Base-by-base conservation (phyloP, 2,888 invertebrate genomes). In the Lumbricus terrestris region DNA sequence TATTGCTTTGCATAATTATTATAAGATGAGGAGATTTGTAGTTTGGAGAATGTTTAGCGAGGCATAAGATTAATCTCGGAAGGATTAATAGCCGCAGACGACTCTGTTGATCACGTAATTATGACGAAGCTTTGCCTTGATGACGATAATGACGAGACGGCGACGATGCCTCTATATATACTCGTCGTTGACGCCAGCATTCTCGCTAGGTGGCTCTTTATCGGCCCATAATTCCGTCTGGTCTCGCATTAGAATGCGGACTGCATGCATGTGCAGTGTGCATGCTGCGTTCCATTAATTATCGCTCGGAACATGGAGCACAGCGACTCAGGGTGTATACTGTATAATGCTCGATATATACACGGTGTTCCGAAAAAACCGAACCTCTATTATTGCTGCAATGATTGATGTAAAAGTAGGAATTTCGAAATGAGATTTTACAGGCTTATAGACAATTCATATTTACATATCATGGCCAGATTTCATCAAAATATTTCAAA, bases 1-100 rank as follows among this genome's bases (percentile, higher is more conserved):
- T n/a, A 69, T 47, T 47, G n/a, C 29, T 69, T 23, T 69, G 69
- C 16, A 69, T 69, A n/a, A n/a, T n/a, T n/a, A 69, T 69, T n/a
- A n/a, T n/a, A n/a, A n/a, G 69, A 69, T 69, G 69, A n/a, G 69
- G 69, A 69, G 69, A n/a, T 69, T 69, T 69, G 69, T 69, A 69
- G n/a, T 69, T 47, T 69, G n/a, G 69, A n/a, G 69, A n/a, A 69
- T 69, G 69, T 69, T 69, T 69, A 69, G 69, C 69, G 69, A 69
- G 69, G 69, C 69, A 69, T 69, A 69, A 69, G 69, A 69, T 69
- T 69, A 69, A 69, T 69, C 69, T 69, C n/a, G n/a, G 29, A 69
- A 29, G 69, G 69, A 69, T 69, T 69, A 69, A 69, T 69, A n/a
- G 69, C 69, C n/a, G n/a, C n/a, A n/a, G n/a, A n/a, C 69, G n/a